phyloP scores from a whole-genome alignment of 2,113 vertebrate genomes.

The Euleptes europaea region DNA sequence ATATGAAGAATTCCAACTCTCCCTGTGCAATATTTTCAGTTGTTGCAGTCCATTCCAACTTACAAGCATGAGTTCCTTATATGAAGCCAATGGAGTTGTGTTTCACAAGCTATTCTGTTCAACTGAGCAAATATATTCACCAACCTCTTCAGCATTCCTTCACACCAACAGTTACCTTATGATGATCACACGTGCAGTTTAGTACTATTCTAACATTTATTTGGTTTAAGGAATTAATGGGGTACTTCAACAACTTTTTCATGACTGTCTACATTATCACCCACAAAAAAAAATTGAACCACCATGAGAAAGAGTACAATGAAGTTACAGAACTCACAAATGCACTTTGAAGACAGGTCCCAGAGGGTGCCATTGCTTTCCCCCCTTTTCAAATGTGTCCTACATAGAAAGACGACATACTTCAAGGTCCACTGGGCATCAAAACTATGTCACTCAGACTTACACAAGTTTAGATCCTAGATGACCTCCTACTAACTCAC shows the following conservation, averaged over 20 bases:
- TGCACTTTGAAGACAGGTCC: not conserved
- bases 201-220: slow-evolving; percentile 44
- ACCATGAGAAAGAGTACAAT: slow-evolving; percentile 16
- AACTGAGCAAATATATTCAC: slow-evolving; percentile 16
- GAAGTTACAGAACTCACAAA: slow-evolving; percentile 38
- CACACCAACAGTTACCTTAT: slow-evolving; percentile 43
- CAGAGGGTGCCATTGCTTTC: not conserved
- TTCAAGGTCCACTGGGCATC: not conserved
- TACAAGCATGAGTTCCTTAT: slow-evolving; percentile 38
- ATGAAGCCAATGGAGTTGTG: too few species aligned
- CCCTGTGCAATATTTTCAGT: too few species aligned
- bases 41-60: not conserved
- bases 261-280: slow-evolving; percentile 5
- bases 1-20: too few species aligned
- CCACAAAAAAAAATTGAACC: slow-evolving; percentile 11
- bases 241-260: not conserved
- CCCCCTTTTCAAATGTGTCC: not conserved
- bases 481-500: too few species aligned
- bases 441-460: not conserved
- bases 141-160: slow-evolving; percentile 35
- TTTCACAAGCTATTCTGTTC: not conserved
- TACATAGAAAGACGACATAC: slow-evolving; percentile 15
- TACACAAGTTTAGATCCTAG: not conserved
- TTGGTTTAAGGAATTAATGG: slow-evolving; percentile 8
- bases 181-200: slow-evolving; percentile 12